A percentile compares a stretch with the other conserved stretches of the same genome.
These are phyloP conservation scores for Ctenopoma multispine DNA, from an alignment of 2,797 vertebrate species.

Conservation along the genomic window DNA sequence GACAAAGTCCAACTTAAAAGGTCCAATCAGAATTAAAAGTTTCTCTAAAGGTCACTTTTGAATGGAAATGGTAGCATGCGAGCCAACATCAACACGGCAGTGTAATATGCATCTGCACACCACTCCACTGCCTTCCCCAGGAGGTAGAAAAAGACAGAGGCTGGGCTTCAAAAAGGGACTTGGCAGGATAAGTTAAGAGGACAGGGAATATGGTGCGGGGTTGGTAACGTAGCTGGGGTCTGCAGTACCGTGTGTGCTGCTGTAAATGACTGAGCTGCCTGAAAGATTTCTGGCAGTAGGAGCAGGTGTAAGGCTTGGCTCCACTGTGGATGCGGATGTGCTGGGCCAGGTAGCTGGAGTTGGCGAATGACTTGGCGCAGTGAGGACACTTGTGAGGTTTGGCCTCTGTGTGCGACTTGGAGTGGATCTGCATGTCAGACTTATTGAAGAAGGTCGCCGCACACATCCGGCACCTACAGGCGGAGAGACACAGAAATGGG, in stretches of 20 bases:
- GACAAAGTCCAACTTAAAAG: conserved; percentile 47
- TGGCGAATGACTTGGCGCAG: conserved; percentile 99
- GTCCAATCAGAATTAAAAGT: conserved; percentile 47
- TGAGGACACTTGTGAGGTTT: conserved; percentile 99
- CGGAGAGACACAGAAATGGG: conserved; percentile 85
- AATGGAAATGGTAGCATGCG: conserved; percentile 54
- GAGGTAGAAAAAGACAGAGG: conserved; percentile 42
- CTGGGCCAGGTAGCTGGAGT: conserved; percentile 99
- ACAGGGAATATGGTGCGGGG: conserved; percentile 51
- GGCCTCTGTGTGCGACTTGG: conserved; percentile 99
- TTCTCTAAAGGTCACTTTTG: conserved; percentile 62
- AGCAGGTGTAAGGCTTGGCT: conserved; percentile 99
- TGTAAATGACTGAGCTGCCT: conserved; percentile 99
- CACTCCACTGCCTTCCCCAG: conserved; percentile 49
- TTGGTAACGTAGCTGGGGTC: conserved; percentile 41
- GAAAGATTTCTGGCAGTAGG: conserved; percentile 99
- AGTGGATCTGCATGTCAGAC: conserved; percentile 99
- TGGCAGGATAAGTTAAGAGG: conserved; percentile 60
- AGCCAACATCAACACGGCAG: conserved; percentile 55
- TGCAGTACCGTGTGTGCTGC: conserved; percentile 99
- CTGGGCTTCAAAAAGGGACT: conserved; percentile 53
- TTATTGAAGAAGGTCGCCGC: conserved; percentile 99
- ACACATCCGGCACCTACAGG: conserved; percentile 99
- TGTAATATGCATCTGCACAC: conserved; percentile 56
- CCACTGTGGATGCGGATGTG: conserved; percentile 99